Evolutionary conservation across 2,888 invertebrate genomes (phyloP), one percentile per base, ranked within the genome.

Genomic region (Acrocyrtus sp.): DNA sequence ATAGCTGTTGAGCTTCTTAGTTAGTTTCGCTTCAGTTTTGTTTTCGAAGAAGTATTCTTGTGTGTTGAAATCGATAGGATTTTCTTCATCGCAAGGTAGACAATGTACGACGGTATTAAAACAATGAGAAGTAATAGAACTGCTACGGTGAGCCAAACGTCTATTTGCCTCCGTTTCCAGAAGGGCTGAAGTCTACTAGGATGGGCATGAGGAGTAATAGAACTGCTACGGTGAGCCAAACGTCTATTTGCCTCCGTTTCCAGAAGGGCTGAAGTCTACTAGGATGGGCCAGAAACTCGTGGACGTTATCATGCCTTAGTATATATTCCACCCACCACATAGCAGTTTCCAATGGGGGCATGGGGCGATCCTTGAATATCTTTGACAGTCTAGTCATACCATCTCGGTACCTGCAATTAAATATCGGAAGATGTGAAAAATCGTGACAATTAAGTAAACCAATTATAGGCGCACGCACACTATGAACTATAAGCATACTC

Each of bases 241-340:
- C 58, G n/a, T 67, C 67, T 27, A 67, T 26, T 34, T 60, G 51
- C 26, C 67, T 50, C 22, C 29, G 50, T 2, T 50, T 39, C 58
- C 58, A 67, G 58, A 58, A 67, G 6, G 67, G 19, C 29, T 67
- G 67, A 2, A 27, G 15, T 1, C 29, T 34, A 26, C 58, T 53
- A 1, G 60, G 60, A 10, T 58, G 48, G 2, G n/a, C 27, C 1
- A 67, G 21, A 26, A 29, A 67, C 6, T 39, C 6, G 41, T 67
- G 50, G 12, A 34, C 58, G 22, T 60, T 43, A 12, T 50, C 57
- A 24, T 67, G 51, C 29, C 53, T 58, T 2, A 67, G n/a, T 22
- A 67, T 45, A 15, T 39, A 60, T 22, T 67, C 58, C 12, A 41
- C 26, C 67, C 67, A 67, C 58, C 58, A 67, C 19, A 67, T 27